Percentiles rank a stretch among this genome's conserved stretches.
phyloP scores from a whole-genome alignment of 2,797 vertebrate genomes.

The Diceros bicornis region DNA sequence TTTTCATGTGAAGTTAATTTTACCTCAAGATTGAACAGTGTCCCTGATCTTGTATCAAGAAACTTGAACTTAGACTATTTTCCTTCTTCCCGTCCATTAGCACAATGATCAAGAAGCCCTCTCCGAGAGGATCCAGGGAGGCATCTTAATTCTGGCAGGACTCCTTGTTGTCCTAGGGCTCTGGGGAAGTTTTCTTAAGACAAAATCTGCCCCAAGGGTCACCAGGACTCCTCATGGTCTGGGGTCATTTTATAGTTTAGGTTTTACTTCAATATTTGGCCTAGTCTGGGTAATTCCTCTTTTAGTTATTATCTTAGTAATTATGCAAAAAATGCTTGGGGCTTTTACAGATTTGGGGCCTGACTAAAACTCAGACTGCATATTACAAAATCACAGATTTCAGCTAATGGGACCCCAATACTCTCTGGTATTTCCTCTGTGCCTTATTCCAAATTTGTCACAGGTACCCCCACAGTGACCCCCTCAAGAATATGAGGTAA shows the following conservation, averaged over 20 bases:
- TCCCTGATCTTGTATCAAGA: background rate
- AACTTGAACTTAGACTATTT: background rate
- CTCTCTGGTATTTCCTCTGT: background rate
- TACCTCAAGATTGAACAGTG: background rate
- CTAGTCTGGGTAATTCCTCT: background rate
- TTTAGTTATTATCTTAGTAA: background rate
- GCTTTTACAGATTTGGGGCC: background rate
- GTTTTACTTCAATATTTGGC: background rate
- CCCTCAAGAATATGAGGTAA: background rate
- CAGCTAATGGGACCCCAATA: background rate
- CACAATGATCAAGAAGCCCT: background rate
- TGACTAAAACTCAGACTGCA: background rate
- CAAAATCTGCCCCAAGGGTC: background rate
- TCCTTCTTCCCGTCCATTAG: background rate
- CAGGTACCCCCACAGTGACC: background rate
- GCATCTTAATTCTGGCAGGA: background rate
- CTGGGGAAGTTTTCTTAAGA: background rate
- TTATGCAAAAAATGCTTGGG: background rate
- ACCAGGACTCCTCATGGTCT: background rate
- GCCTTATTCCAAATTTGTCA: background rate
- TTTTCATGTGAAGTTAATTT: slow-evolving; percentile 4
- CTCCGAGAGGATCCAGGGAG: too few relatives aligned
- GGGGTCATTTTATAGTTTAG: background rate
- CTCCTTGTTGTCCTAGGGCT: background rate
- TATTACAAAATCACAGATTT: background rate